Base-by-base conservation (phyloP, 2,113 vertebrate species). In the Lophura nycthemera region DNA sequence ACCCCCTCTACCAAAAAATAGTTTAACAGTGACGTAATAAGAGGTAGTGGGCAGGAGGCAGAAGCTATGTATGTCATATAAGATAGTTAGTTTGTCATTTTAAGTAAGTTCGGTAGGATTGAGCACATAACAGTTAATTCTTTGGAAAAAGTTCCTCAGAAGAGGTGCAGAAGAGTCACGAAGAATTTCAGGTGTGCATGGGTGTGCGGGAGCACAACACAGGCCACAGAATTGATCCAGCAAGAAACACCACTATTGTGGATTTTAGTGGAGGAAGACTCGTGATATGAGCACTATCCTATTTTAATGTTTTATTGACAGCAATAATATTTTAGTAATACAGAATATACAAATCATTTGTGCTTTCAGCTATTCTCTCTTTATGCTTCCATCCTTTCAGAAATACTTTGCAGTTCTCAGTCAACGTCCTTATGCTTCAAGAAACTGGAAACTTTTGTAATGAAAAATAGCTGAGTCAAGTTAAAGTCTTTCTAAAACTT, bases 401-500 rank as follows among this genome's bases (percentile, higher is more conserved):
- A 73, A 76, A 57, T 25, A 67, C 54, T 80, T 87, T 45, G 17
- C 52, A 30, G n/a, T 69, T 76, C 36, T 89, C 43, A 27, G 36
- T 72, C 17, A 57, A 17, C 64, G 43, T 77, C 66, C 32, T 13
- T 91, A 20, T 42, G 70, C n/a, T 94, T 71, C 66, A 70, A 71
- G 86, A 88, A 96, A 93, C 40, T 43, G 76, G 42, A 86, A 88
- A 19, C n/a, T 90, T 70, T 94, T 67, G 27, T 45, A 94, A 71
- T 78, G 56, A 85, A 93, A 90, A 72, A 40, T 84, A 81, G 45
- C 67, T 82, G 76, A 92, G 27, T 78, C 50, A 71, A 88, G 90
- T 92, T 71, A 92, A 93, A 95, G 91, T 87, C 29, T 25, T 27
- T 94, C 92, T 88, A 89, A 85, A 77, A 34, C 42, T 94, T 96